Conservation (phyloP, 30 jellyfish, hydroid and myxozoan species). For the Aurelia aurita complex sp. Pacific region DNA sequence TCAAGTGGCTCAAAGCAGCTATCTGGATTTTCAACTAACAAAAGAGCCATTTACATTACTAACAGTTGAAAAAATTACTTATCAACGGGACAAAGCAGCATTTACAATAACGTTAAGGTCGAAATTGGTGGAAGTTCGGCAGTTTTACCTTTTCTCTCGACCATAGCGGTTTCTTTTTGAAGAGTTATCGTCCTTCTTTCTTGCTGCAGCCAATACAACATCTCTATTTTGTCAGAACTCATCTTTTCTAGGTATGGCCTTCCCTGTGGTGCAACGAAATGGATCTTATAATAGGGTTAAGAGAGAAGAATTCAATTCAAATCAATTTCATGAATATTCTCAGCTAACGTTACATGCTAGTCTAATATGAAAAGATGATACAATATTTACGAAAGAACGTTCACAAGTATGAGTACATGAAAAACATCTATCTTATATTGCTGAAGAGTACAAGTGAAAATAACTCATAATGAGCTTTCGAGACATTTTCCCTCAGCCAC, state of each 20-base stretch:
- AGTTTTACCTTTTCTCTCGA: constrained; percentile 26
- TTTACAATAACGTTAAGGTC: constrained; percentile 26
- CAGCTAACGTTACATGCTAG: not conserved
- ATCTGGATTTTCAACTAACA: not conserved
- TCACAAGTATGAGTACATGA: too few relatives aligned
- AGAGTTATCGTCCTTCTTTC: constrained; percentile 66
- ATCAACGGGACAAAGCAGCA: not conserved
- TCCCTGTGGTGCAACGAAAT: constrained; percentile 55
- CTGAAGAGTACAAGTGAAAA: too few relatives aligned
- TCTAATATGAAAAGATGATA: too few relatives aligned
- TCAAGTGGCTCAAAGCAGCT: too few relatives aligned
- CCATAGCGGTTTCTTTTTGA: not conserved
- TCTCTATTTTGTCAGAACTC: constrained; percentile 71
- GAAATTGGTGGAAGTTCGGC: constrained; percentile 65
- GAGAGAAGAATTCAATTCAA: not conserved
- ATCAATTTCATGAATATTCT: not conserved
- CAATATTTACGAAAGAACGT: too few relatives aligned
- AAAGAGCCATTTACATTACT: not conserved
- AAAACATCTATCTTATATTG: too few relatives aligned
- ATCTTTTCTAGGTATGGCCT: constrained; percentile 76
- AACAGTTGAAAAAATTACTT: not conserved
- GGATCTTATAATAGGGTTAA: not conserved
- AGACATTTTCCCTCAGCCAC: too few relatives aligned
- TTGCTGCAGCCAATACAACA: constrained; percentile 94
- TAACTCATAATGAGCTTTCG: too few relatives aligned